A percentile compares a stretch with the other conserved stretches of the same genome.
phyloP scores from a whole-genome alignment of 2,888 invertebrate genomes.

The Dynastes hyllus region DNA sequence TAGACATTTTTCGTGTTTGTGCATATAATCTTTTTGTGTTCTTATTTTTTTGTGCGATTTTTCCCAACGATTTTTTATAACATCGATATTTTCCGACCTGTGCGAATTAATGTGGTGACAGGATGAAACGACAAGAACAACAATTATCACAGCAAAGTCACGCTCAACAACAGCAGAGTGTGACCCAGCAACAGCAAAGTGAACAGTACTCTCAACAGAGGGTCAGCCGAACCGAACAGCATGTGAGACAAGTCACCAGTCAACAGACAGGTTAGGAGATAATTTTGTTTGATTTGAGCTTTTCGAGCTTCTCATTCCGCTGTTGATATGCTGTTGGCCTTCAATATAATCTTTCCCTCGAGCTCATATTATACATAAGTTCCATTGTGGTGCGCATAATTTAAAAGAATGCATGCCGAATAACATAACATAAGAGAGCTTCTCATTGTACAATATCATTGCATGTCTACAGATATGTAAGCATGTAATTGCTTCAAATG shows the following conservation, averaged over 20 bases:
- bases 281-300: constrained; percentile 44
- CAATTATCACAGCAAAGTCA: constrained; percentile 68
- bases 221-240: constrained; percentile 83
- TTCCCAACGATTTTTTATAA: constrained; percentile 62
- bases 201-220: constrained; percentile 73
- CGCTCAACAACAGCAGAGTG: constrained; percentile 69
- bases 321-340: constrained; percentile 35
- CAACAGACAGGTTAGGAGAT: constrained; percentile 78
- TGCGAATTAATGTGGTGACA: constrained; percentile 71
- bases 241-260: constrained; percentile 83
- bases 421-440: constrained; percentile 28
- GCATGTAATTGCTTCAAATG: constrained; percentile 18
- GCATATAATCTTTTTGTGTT: constrained; percentile 53
- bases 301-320: constrained; percentile 47
- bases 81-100: constrained; percentile 61
- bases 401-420: constrained; percentile 22
- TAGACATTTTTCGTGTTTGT: constrained; percentile 63
- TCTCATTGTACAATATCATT: constrained; percentile 45
- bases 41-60: constrained; percentile 58
- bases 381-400: constrained; percentile 10
- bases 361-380: constrained; percentile 2
- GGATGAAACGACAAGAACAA: constrained; percentile 84
- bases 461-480: constrained; percentile 31
- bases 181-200: constrained; percentile 71
- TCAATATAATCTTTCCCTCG: constrained; percentile 26